Base-by-base conservation (phyloP, 2,113 vertebrate species). In the Jaculus jaculus region DNA sequence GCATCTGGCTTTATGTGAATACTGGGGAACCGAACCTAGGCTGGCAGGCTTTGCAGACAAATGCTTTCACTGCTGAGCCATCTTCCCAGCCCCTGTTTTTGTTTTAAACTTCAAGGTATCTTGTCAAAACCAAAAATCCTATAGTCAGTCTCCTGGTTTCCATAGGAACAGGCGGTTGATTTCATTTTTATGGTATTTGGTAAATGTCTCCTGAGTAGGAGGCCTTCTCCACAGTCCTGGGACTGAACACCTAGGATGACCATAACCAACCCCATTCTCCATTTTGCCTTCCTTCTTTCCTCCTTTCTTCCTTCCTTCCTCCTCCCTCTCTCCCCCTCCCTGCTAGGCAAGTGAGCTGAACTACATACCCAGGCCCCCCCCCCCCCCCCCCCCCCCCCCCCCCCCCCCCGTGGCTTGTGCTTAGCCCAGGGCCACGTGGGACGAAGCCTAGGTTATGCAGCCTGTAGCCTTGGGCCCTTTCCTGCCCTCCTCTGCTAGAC, bases 81-180 rank as follows among this genome's bases (percentile, higher is more conserved):
- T 47, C 42, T 47, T 47, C 42, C 42, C 42, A 47, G 42, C 42
- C 42, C 42, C 75, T 69, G 32, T 1, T 87, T 63, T 37, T 37
- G 17, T 20, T 86, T 87, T 73, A 51, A 58, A 81, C 71, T 80
- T 68, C 60, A 68, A 79, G 34, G n/a, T 75, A 21, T 20, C 72
- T 72, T 84, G 80, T 39, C 91, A 17, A 60, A 91, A 91, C 75
- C 61, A 17, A 79, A 58, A 92, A 47, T 71, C 68, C 32, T 17
- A 10, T 32, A 9, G 20, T 18, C 18, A 78, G 51, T 71, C 12
- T 34, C 54, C n/a, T 73, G 30, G 16, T 54, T 6, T 12, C 54
- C 17, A 28, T 34, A 66, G 42, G 10, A 42, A 10, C 30, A 11
- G 26, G 26, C 61, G 9, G 26, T 54, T 72, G 42, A 21, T n/a